phyloP scores from a whole-genome alignment of 64 coral and sea anemone species.

The Platygyra sinensis region DNA sequence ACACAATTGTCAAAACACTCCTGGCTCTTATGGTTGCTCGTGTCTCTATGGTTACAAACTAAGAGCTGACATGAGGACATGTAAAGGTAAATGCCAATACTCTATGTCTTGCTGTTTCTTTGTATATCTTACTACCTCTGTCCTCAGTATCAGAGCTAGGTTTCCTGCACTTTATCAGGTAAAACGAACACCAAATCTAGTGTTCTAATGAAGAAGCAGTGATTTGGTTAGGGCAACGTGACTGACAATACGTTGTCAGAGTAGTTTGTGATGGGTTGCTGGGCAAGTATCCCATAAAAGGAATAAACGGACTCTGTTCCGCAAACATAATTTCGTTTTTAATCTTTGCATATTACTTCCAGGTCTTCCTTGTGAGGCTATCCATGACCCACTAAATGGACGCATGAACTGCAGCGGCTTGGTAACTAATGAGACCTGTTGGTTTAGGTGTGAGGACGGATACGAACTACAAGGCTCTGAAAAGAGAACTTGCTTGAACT shows the following conservation, averaged over 20 bases:
- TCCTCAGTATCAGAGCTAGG: no score
- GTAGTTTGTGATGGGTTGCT: no score
- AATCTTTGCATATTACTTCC: neutral
- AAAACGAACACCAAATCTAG: no score
- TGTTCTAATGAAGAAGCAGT: no score
- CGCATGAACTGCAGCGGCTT: conserved; percentile 20
- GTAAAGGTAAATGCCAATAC: neutral
- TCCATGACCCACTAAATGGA: conserved; percentile 1
- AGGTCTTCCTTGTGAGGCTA: conserved; percentile 49
- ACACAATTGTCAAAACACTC: neutral
- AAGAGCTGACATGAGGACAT: neutral
- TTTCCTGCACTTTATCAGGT: no score
- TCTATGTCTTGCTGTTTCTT: no score
- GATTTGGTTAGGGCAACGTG: no score
- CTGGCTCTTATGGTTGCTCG: conserved; percentile 12
- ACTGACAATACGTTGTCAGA: no score
- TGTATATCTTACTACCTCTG: no score
- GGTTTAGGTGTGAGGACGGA: conserved; percentile 27
- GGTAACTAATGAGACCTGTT: conserved; percentile 35
- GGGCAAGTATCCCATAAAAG: no score
- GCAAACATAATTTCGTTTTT: neutral
- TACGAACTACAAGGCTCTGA: neutral
- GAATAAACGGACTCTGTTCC: neutral
- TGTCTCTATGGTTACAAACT: conserved; percentile 7
- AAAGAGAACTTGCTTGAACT: conserved; percentile 23